Conservation (phyloP, 1,140 invertebrate species). For the Bradynema listronoti region DNA sequence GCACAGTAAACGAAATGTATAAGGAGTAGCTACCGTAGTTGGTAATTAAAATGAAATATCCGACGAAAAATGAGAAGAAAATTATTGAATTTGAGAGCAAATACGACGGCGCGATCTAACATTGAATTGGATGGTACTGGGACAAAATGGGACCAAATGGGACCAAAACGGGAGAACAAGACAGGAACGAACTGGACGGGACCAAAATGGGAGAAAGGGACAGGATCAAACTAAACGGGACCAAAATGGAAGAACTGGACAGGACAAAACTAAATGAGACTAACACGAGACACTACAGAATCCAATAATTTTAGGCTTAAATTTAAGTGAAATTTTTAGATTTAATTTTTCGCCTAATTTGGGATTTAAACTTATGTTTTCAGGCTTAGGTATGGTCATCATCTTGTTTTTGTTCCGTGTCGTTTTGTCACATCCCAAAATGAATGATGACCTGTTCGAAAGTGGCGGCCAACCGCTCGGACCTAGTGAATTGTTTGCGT, state of each 20-base stretch:
- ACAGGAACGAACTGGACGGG: too few relatives aligned
- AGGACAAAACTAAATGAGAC: too few relatives aligned
- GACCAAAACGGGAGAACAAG: too few relatives aligned
- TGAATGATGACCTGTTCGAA: slow-evolving; percentile 28
- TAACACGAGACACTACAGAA: too few relatives aligned
- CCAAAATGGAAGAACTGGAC: too few relatives aligned
- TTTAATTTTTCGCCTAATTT: too few relatives aligned
- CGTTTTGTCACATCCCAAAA: neutral
- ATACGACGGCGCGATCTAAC: slow-evolving; percentile 24
- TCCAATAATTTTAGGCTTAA: too few relatives aligned
- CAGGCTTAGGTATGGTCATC: too few relatives aligned
- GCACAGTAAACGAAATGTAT: slow-evolving; percentile 11
- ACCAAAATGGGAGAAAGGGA: too few relatives aligned
- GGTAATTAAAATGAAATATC: slow-evolving; percentile 16
- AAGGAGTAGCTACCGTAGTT: slow-evolving; percentile 23
- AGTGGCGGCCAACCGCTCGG: slow-evolving; percentile 27
- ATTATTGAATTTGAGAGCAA: slow-evolving; percentile 22
- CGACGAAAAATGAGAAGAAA: slow-evolving; percentile 17
- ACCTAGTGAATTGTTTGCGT: slow-evolving; percentile 29
- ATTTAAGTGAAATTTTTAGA: too few relatives aligned
- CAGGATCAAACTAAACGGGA: too few relatives aligned
- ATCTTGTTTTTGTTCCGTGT: neutral
- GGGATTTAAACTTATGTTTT: too few relatives aligned
- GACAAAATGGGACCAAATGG: neutral
- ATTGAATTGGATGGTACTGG: neutral